Base-by-base conservation (phyloP, 2,888 invertebrate genomes). In the Drosophila meridiana region DNA sequence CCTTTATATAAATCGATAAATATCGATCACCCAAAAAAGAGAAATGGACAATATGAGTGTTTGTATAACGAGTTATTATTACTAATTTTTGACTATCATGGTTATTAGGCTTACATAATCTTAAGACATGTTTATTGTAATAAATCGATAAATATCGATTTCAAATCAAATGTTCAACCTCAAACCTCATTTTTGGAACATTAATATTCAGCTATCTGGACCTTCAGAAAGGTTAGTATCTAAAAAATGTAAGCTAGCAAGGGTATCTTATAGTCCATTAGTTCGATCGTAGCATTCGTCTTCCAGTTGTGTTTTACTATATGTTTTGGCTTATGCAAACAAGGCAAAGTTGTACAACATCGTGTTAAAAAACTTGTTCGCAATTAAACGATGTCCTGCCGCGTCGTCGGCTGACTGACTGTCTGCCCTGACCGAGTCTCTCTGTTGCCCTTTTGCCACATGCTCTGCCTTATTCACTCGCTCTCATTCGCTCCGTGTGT, bases 311-410 rank as follows among this genome's bases (percentile, higher is more conserved):
- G 34, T 34, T 42, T 56, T 56, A 32, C 57, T 48, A 48, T 59
- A 34, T 59, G 52, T 56, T 56, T 62, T 68, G 69, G 57, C 80
- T 86, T 81, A 83, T 89, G 89, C 90, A 88, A 83, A 82, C 88
- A 88, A 72, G 63, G 50, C 71, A 65, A 67, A 86, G 82, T 89
- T 92, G 92, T 91, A 83, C 83, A 78, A 91, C 92, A 91, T 91
- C 92, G 91, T 92, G 91, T 92, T 92, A 92, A 92, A 91, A 92
- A 92, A 92, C 91, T 91, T 92, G 91, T 92, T 91, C 90, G 92
- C 91, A 92, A 92, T 92, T 92, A 92, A 92, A 92, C 90, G 91
- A 92, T 92, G 92, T 92, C 92, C 91, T 91, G 91, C 92, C 87
- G 92, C 79, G 92, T 76, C 58, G 57, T 69, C 53, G 60, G 87